A percentile compares a stretch with the other conserved stretches of the same genome.
Evolutionary conservation across 2,888 invertebrate genomes (phyloP).

Genomic region (Nasonovia ribisnigri): DNA sequence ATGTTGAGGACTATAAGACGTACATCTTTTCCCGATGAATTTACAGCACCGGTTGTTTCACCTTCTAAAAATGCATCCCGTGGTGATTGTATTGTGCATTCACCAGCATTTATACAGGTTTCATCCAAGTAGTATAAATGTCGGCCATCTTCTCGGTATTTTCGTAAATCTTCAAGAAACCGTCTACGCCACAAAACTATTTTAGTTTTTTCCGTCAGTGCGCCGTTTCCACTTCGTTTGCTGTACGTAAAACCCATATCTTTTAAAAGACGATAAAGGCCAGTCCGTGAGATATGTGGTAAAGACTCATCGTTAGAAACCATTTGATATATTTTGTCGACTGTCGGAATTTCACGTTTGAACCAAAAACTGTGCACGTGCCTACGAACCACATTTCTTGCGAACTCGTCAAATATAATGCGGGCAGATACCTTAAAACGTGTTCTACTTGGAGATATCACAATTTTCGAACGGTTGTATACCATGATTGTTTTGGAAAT

Average conservation of each 20-base stretch:
- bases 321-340: background rate
- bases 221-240: background rate
- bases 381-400: too few species aligned
- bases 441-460: background rate
- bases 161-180: background rate
- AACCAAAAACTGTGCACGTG: too few species aligned
- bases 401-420: background rate
- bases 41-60: background rate
- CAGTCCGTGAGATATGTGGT: too few species aligned
- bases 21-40: background rate
- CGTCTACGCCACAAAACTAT: conserved; percentile 36
- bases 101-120: conserved; percentile 46
- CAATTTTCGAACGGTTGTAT: background rate
- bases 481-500: background rate
- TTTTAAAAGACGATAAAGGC: too few species aligned
- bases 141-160: conserved; percentile 17
- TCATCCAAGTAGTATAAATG: conserved; percentile 44
- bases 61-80: conserved; percentile 43
- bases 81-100: conserved; percentile 66
- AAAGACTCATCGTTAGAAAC: background rate
- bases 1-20: background rate
- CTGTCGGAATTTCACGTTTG: background rate
- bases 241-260: too few species aligned
- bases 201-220: conserved; percentile 11
- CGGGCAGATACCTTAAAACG: background rate